These are phyloP conservation scores for Carduelis carduelis DNA, from an alignment of 2,797 vertebrate genomes.

Conservation along the genomic window DNA sequence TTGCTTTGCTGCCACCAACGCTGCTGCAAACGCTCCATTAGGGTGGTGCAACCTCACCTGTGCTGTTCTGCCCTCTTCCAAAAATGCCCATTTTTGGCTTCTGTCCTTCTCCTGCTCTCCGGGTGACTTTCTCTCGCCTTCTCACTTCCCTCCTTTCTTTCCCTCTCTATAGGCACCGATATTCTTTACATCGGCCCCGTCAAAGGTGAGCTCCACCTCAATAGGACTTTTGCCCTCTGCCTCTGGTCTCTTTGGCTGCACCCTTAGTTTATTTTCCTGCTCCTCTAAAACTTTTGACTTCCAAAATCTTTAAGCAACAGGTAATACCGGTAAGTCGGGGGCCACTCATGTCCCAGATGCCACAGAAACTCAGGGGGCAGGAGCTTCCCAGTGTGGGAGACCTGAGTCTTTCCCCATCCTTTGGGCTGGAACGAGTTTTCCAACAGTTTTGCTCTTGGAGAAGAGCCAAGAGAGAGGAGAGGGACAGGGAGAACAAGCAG, in stretches of 20 bases:
- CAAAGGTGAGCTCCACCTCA: constrained; percentile 92
- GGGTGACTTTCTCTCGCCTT: constrained; percentile 72
- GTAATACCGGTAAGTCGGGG: constrained; percentile 39
- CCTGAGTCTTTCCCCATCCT: constrained; percentile 11
- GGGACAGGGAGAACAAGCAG: constrained; percentile 30
- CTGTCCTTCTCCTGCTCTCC: constrained; percentile 67
- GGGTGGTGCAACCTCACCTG: neutral
- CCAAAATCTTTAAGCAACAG: constrained; percentile 38
- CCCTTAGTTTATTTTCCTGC: constrained; percentile 66
- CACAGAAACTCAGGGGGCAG: neutral
- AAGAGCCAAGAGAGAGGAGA: constrained; percentile 2
- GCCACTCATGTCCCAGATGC: neutral
- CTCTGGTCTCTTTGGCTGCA: constrained; percentile 63
- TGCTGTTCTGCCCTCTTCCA: neutral
- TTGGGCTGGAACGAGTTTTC: constrained; percentile 50
- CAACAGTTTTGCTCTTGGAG: constrained; percentile 25
- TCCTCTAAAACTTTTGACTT: constrained; percentile 58
- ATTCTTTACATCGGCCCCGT: constrained; percentile 99
- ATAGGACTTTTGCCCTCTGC: constrained; percentile 58
- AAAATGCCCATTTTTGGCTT: neutral
- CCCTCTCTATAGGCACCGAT: constrained; percentile 92
- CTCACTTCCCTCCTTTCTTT: constrained; percentile 80
- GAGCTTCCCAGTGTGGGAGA: neutral
- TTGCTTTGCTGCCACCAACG: constrained; percentile 20
- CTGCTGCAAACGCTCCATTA: neutral